Evolutionary conservation across 2,888 invertebrate genomes (phyloP).

Genomic region (Campoletis raptor): DNA sequence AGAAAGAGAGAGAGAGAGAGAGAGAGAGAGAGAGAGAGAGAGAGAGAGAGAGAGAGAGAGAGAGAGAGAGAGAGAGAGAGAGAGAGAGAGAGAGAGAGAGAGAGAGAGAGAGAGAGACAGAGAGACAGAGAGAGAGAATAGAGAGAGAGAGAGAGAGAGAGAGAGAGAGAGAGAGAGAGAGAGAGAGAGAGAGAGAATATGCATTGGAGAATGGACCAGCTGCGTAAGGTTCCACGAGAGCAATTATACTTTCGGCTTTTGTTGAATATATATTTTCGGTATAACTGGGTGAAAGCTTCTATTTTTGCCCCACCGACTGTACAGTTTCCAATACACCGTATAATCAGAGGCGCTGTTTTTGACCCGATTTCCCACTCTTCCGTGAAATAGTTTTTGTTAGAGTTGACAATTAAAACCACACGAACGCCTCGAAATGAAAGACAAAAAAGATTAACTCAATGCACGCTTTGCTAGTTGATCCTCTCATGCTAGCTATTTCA

Average conservation of each 20-base stretch:
- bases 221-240: conserved; percentile 68
- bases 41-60: conserved; percentile 14
- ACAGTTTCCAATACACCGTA: conserved; percentile 59
- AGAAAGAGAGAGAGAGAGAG: conserved; percentile 21
- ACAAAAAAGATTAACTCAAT: conserved; percentile 8
- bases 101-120: conserved; percentile 23
- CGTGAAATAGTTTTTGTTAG: conserved; percentile 45
- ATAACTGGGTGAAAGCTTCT: conserved; percentile 48
- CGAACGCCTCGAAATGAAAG: conserved; percentile 3
- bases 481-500: conserved; percentile 2
- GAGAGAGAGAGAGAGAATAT: conserved; percentile 7
- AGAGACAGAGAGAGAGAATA: no score
- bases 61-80: conserved; percentile 21
- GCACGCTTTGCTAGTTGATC: neutral
- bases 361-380: conserved; percentile 15
- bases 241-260: conserved; percentile 69
- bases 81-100: conserved; percentile 19
- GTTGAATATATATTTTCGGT: conserved; percentile 56
- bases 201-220: conserved; percentile 51
- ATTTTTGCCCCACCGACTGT: conserved; percentile 41
- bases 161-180: conserved; percentile 19
- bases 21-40: conserved; percentile 18
- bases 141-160: conserved; percentile 20
- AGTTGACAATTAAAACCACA: conserved; percentile 36
- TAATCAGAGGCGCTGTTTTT: conserved; percentile 54